Conservation (phyloP, 2,888 invertebrate genomes). For the Galeopsomyia nigrocyanea region DNA sequence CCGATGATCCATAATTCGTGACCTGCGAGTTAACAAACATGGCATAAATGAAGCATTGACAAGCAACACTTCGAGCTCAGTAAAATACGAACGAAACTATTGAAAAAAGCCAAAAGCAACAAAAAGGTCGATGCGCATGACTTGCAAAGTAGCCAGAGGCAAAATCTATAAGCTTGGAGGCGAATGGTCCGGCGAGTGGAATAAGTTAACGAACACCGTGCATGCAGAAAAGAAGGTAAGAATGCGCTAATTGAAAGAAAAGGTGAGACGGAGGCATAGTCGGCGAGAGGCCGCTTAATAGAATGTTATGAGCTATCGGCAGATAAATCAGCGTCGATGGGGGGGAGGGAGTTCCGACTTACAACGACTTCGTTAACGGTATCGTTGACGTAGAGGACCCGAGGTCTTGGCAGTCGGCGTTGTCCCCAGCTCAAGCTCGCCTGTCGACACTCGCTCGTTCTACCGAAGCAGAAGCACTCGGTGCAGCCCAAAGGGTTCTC, state of each 20-base stretch:
- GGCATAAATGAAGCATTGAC: too few relatives aligned
- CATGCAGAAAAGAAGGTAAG: too few relatives aligned
- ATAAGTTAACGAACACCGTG: too few relatives aligned
- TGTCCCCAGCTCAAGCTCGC: slow-evolving; percentile 88
- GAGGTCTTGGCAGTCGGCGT: slow-evolving; percentile 74
- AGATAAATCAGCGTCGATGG: slow-evolving; percentile 10
- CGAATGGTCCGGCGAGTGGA: too few relatives aligned
- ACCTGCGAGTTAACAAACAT: slow-evolving; percentile 53
- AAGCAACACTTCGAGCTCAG: too few relatives aligned
- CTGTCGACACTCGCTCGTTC: slow-evolving; percentile 84
- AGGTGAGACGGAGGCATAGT: too few relatives aligned
- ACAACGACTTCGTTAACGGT: slow-evolving; percentile 61
- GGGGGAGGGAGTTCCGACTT: too few relatives aligned
- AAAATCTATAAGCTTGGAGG: too few relatives aligned
- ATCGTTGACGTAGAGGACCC: slow-evolving; percentile 64
- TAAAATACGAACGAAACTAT: not conserved
- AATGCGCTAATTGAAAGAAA: too few relatives aligned
- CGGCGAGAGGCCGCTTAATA: not conserved
- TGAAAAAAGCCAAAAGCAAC: not conserved
- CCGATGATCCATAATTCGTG: slow-evolving; percentile 58
- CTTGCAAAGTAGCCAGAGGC: too few relatives aligned
- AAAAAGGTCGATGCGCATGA: not conserved
- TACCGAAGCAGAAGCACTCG: slow-evolving; percentile 95
- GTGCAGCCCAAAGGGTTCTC: slow-evolving; percentile 91
- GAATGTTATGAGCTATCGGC: slow-evolving; percentile 22